Base-by-base conservation (phyloP, 2,113 vertebrate species). In the Ivindomyrus marchei region DNA sequence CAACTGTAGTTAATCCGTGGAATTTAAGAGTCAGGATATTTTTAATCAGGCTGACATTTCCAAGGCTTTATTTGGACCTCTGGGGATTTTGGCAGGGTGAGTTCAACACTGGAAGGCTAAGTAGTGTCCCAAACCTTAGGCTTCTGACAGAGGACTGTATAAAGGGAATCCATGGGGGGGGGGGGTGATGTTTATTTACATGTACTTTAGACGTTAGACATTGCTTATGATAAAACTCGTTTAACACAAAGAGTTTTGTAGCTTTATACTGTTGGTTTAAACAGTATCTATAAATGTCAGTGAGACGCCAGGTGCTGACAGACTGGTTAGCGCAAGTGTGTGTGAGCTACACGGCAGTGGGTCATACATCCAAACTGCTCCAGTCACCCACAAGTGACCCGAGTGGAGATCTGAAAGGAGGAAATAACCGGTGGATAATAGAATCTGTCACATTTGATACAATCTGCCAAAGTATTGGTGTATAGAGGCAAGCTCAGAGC, bases 391-490 rank as follows among this genome's bases (percentile, higher is more conserved):
- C 4, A 11, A 66, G 47, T 88, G 90, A 89, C 85, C 85, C 53
- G 66, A 42, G 70, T 13, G 36, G 4, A 36, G 15, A 46, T 77
- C 53, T 50, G 36, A 52, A 36, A 47, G 46, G 53, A 87, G 24
- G 21, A 89, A 90, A 46, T 90, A 21, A 58, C 31, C 49, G 86
- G 9, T 70, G 77, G 90, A 58, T 91, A 90, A 91, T 87, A 90
- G 87, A 89, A 92, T 91, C 91, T 90, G 17, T 10, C 11, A 24
- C 21, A 56, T 70, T 66, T 36, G 31, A 89, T 90, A 90, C 89
- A 17, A 88, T 49, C 66, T 90, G 89, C 77, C 87, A 66, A 49
- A 66, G 50, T 49, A 50, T 31, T 50, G 47, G 46, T 80, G 45
- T 86, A 86, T 47, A 58, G 77, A 87, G 84, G 36, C 42, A 17